Evolutionary conservation across 2,113 vertebrate species (phyloP), one percentile per base, ranked within the genome.

Genomic region (Athene noctua): DNA sequence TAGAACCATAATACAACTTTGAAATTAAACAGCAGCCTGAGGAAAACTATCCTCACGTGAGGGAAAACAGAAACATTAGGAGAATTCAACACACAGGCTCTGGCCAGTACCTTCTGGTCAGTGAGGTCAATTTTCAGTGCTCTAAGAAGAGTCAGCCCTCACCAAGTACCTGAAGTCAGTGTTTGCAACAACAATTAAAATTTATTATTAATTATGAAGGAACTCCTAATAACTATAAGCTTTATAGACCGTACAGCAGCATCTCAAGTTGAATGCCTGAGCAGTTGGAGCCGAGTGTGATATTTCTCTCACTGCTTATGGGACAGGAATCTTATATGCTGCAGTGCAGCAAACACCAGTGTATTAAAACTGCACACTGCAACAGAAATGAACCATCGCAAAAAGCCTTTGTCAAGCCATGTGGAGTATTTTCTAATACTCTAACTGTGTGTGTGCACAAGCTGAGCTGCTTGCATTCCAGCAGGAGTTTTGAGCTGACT

Each of bases 381-480:
- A 79, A 54, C 22, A 61, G 73, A 36, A 89, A 58, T 0, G 34
- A 94, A 26, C 52, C 32, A 63, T 6, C n/a, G 80, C 77, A 67
- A 49, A 89, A 65, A 74, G 83, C 73, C 58, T 71, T 65, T 65
- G n/a, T 62, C 42, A 38, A 73, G 73, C 57, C 71, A 21, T 0
- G 32, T 9, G 58, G 84, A 84, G 74, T 42, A 72, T 52, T 88
- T 75, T 58, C 21, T 49, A 85, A 70, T 4, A 4, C 47, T 40
- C 52, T 13, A 21, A 16, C 67, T 26, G 47, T 1, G 8, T 13
- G 29, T 19, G 25, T 14, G 13, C 73, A 65, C 62, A 44, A 79
- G 80, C 83, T 85, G 89, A 97, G 91, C 96, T 65, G 96, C 77
- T 36, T 94, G 91, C 78, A 17, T 92, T 96, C 81, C 95, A 80